phyloP scores from a whole-genome alignment of 2,888 invertebrate species.

The Ischnus inquisitorius region DNA sequence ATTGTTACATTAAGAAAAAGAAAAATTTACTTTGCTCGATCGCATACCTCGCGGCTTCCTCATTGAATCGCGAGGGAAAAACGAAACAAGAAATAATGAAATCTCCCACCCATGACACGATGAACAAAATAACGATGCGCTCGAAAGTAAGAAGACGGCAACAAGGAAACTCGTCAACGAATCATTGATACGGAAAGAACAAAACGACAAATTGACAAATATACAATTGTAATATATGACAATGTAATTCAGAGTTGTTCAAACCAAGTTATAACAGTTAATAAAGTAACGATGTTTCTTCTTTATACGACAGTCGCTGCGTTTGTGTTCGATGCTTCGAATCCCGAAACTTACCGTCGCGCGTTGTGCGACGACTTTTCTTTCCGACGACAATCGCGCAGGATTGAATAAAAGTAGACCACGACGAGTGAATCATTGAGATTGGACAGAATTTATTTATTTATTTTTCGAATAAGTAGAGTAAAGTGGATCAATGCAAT shows the following conservation, averaged over 20 bases:
- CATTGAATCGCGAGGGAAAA: conserved; percentile 23
- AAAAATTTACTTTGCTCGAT: conserved; percentile 27
- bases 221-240: conserved; percentile 76
- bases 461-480: conserved; percentile 84
- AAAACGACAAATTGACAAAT: conserved; percentile 50
- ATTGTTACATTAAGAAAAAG: conserved; percentile 21
- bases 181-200: conserved; percentile 36
- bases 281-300: conserved; percentile 80
- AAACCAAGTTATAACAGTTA: conserved; percentile 77
- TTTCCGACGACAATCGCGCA: not conserved
- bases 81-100: not conserved
- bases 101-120: conserved; percentile 57
- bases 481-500: conserved; percentile 85
- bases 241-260: conserved; percentile 77
- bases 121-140: conserved; percentile 55
- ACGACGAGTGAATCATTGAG: conserved; percentile 66
- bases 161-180: conserved; percentile 59
- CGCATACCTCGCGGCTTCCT: conserved; percentile 10
- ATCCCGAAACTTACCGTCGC: conserved; percentile 4
- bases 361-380: too few relatives aligned
- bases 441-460: conserved; percentile 85
- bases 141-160: conserved; percentile 50
- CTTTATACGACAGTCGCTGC: conserved; percentile 64
- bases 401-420: conserved; percentile 14
- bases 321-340: not conserved